phyloP scores from a whole-genome alignment of 2,797 vertebrate species.

The Galaxias olidus region DNA sequence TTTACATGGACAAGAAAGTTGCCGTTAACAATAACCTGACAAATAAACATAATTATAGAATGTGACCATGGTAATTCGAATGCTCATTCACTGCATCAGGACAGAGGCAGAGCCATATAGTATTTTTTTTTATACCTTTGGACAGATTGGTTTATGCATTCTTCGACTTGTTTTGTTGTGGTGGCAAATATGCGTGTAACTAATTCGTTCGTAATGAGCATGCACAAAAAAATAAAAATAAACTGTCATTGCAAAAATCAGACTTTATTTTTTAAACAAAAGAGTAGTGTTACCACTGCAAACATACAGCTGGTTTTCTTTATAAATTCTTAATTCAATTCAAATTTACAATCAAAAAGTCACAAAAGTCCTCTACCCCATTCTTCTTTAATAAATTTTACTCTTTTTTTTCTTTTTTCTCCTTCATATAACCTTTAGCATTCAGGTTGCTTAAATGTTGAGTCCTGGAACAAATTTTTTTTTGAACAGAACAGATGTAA shows the following conservation, averaged over 20 bases:
- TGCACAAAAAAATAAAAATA: constrained; percentile 57
- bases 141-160: too few relatives aligned
- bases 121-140: too few relatives aligned
- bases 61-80: too few relatives aligned
- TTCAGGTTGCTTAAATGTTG: constrained; percentile 14
- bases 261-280: constrained; percentile 71
- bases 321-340: constrained; percentile 36
- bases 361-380: constrained; percentile 16
- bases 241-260: constrained; percentile 30
- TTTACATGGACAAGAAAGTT: too few relatives aligned
- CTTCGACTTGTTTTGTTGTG: too few relatives aligned
- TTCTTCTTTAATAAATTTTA: constrained; percentile 23
- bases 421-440: constrained; percentile 43
- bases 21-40: too few relatives aligned
- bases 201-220: too few relatives aligned
- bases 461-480: constrained; percentile 36
- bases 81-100: too few relatives aligned
- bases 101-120: too few relatives aligned
- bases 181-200: constrained; percentile 7
- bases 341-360: constrained; percentile 33
- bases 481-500: neutral
- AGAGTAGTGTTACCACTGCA: constrained; percentile 49
- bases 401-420: constrained; percentile 20
- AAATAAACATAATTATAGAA: too few relatives aligned
- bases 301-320: constrained; percentile 58